Percentiles rank a stretch among this genome's conserved stretches.
These are phyloP conservation scores for Potorous gilbertii DNA, from an alignment of 2,797 vertebrate species.

Conservation along the genomic window DNA sequence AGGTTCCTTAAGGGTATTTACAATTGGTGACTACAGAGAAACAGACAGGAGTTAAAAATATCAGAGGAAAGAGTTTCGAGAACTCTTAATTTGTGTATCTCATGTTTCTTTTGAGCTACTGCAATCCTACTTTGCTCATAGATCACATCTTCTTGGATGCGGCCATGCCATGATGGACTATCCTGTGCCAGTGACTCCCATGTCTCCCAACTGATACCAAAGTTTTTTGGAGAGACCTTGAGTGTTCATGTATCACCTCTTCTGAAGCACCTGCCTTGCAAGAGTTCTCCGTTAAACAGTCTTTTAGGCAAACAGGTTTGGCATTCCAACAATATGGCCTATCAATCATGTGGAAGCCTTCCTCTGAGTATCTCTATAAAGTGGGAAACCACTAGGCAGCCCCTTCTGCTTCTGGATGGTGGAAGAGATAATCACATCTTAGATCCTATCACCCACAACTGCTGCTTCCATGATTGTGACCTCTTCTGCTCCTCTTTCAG, in stretches of 20 bases:
- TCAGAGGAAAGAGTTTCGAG: not conserved
- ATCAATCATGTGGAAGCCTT: too few relatives aligned
- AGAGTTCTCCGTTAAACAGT: not conserved
- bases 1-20: not conserved
- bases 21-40: not conserved
- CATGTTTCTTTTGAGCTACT: not conserved
- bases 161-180: not conserved
- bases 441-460: not conserved
- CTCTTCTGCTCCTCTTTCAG: not conserved
- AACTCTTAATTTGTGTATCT: not conserved
- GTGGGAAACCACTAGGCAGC: not conserved
- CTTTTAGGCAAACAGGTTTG: not conserved
- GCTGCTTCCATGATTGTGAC: not conserved
- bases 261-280: too few relatives aligned
- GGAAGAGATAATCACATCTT: not conserved
- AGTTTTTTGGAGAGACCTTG: too few relatives aligned
- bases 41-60: not conserved
- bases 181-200: not conserved
- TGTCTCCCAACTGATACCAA: too few relatives aligned
- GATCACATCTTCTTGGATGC: not conserved
- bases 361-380: not conserved
- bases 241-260: too few relatives aligned
- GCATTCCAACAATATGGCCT: not conserved
- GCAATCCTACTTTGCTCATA: not conserved
- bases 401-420: not conserved